Base-by-base conservation (phyloP, 2,797 vertebrate genomes). In the Taeniopygia guttata region DNA sequence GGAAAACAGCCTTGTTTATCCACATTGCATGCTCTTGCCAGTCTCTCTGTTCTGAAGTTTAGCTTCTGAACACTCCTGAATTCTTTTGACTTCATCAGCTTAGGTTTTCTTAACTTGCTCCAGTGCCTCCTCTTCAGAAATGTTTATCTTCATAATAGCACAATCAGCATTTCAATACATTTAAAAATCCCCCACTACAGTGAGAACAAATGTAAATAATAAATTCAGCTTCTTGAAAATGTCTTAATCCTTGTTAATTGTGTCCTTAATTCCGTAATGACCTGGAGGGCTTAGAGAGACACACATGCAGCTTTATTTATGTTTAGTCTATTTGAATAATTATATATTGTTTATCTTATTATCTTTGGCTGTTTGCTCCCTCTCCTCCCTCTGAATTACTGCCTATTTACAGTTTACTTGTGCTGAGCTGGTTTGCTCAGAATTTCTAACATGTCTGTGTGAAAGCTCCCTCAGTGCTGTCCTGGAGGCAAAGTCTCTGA, bases 81-180 rank as follows among this genome's bases (percentile, higher is more conserved):
- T 92, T 92, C 74, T 94, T 95, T 80, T 94, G 93, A 92, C 89
- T 96, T 97, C 93, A 58, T 91, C 87, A 87, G 30, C 30, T 92
- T 56, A n/a, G 46, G 63, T 94, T 96, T 97, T 97, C 90, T 95
- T 80, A 95, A 94, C 93, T 96, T 94, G 85, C 80, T 95, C 51
- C 73, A 81, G 92, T 96, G 96, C 72, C 51, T 93, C 83, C 84
- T 94, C 82, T 93, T 96, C 87, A 96, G 88, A 94, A 86, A 93
- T 67, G 56, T 94, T 97, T 90, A 87, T 93, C 95, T 93, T 96
- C 70, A 60, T 93, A 94, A 59, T 90, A 95, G 84, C 78, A 70
- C 70, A 73, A 84, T 96, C 94, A 83, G 76, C 3, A 95, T 97
- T 97, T 95, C 95, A 95, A 94, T 96, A 95, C 76, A 94, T 93